Evolutionary conservation across 1,140 invertebrate species (phyloP).

Genomic region (Drosophila punjabiensis): DNA sequence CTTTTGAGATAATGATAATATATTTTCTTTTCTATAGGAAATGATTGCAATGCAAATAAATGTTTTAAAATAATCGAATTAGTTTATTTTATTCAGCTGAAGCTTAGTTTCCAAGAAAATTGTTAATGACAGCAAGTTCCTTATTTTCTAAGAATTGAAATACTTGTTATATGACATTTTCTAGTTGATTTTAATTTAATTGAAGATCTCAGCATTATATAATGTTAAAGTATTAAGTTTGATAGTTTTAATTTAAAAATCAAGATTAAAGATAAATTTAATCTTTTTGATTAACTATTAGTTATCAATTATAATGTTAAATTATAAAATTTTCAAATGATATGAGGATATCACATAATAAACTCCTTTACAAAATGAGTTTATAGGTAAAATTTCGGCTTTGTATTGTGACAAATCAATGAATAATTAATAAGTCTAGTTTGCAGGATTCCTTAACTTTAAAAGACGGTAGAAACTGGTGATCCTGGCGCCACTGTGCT

Average conservation of each 20-base stretch:
- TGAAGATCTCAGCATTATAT: neutral
- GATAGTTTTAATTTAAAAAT: no score
- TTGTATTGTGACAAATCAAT: neutral
- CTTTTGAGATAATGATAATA: neutral
- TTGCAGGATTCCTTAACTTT: neutral
- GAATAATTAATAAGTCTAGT: no score
- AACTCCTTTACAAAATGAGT: no score
- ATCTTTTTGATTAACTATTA: no score
- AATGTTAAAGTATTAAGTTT: neutral
- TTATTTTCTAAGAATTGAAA: neutral
- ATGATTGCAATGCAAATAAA: neutral
- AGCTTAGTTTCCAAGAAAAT: neutral
- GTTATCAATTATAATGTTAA: no score
- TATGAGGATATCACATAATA: neutral
- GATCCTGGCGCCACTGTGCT: conserved; percentile 40
- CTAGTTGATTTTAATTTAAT: neutral
- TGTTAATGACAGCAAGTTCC: neutral
- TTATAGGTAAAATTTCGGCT: no score
- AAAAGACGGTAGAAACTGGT: neutral
- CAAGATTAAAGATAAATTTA: no score
- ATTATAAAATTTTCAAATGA: neutral
- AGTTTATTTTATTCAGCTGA: neutral
- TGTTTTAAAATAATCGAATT: neutral
- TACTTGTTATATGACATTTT: neutral
- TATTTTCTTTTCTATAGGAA: neutral